phyloP scores from a whole-genome alignment of 1,140 invertebrate species.

The Panagrolaimus sp. region DNA sequence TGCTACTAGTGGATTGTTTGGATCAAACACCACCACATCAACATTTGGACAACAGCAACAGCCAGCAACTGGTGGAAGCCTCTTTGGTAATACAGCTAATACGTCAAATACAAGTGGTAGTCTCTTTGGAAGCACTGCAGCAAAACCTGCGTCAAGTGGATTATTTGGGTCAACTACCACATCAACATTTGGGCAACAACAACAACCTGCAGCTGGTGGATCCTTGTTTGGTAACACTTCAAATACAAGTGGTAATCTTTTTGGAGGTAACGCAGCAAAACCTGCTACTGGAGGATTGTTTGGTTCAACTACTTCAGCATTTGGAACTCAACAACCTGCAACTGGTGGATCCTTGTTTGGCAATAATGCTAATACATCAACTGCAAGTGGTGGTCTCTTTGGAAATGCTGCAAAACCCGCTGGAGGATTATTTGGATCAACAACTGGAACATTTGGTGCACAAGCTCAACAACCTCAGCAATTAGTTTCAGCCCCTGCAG shows the following conservation, averaged over 20 bases:
- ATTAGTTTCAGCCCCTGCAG: background rate
- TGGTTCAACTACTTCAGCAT: too few relatives aligned
- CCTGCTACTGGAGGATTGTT: too few relatives aligned
- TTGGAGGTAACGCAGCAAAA: background rate
- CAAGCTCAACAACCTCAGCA: background rate
- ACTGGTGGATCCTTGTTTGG: too few relatives aligned
- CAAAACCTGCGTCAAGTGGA: background rate
- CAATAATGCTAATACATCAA: too few relatives aligned
- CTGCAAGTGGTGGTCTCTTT: background rate
- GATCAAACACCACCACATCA: too few relatives aligned
- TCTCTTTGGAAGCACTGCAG: background rate
- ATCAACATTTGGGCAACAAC: background rate
- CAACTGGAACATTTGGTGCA: slow-evolving; percentile 5
- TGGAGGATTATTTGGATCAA: background rate
- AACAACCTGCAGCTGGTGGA: background rate
- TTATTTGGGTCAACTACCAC: background rate
- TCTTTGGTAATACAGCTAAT: background rate
- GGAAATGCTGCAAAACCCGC: background rate
- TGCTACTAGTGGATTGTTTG: too few relatives aligned
- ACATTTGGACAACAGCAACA: too few relatives aligned
- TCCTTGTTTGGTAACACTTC: background rate
- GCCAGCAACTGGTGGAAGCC: too few relatives aligned
- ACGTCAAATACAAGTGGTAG: background rate
- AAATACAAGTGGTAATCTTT: background rate
- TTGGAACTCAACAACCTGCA: too few relatives aligned